Evolutionary conservation across 2,113 vertebrate genomes (phyloP).

Genomic region (Bettongia penicillata): DNA sequence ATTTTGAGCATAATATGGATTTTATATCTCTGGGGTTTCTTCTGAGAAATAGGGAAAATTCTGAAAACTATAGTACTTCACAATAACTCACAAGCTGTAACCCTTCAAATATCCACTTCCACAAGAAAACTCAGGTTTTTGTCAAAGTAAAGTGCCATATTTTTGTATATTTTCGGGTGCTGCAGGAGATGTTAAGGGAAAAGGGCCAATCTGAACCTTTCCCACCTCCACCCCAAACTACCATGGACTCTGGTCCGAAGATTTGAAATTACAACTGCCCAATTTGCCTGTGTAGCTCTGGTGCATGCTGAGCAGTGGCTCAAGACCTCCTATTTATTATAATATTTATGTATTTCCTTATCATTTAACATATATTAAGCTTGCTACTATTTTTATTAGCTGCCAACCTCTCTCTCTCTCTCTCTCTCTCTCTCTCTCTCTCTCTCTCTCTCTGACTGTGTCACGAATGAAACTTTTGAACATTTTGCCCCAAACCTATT

Average conservation of each 20-base stretch:
- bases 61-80: not conserved
- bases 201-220: not conserved
- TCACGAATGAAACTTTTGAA: not conserved
- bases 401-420: no score
- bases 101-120: not conserved
- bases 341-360: no score
- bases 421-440: no score
- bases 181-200: not conserved
- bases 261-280: not conserved
- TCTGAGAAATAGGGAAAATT: not conserved
- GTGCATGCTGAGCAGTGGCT: not conserved
- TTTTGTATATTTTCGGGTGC: not conserved
- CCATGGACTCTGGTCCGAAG: not conserved
- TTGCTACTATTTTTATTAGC: not conserved
- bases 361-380: no score
- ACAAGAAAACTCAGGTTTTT: not conserved
- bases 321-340: not conserved
- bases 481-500: not conserved
- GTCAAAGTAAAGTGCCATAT: no score
- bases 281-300: not conserved
- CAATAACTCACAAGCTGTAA: not conserved
- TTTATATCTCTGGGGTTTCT: not conserved
- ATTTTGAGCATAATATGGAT: not conserved
- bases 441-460: no score
- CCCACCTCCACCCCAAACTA: not conserved